These are phyloP conservation scores for Mobula birostris DNA, from an alignment of 2,113 vertebrate genomes.

Conservation along the genomic window DNA sequence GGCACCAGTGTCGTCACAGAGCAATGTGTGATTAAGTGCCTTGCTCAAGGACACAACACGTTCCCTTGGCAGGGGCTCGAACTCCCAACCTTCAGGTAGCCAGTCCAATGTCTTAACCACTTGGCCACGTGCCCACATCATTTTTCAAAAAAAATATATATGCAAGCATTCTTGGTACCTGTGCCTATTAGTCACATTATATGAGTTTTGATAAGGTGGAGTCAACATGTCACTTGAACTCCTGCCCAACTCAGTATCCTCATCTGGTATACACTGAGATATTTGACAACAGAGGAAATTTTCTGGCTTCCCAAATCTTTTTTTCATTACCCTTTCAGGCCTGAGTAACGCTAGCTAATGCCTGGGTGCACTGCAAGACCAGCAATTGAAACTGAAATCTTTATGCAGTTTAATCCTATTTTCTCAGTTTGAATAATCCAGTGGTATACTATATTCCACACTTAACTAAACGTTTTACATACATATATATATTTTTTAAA, in stretches of 20 bases:
- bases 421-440: background rate
- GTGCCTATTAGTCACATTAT: background rate
- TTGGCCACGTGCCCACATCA: background rate
- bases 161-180: no score
- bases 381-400: background rate
- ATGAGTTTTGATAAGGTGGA: background rate
- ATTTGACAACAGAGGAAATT: background rate
- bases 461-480: background rate
- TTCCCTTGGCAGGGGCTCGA: no score
- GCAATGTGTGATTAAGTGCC: no score
- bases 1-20: no score
- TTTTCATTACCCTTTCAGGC: background rate
- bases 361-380: background rate
- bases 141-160: no score
- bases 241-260: background rate
- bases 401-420: background rate
- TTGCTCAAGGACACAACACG: no score
- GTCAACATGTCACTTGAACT: background rate
- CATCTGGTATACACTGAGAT: background rate
- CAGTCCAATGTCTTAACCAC: no score
- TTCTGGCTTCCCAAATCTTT: background rate
- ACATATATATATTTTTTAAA: background rate
- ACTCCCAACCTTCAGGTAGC: no score
- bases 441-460: slow-evolving; percentile 1
- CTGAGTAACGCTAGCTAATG: background rate